Conservation (phyloP, 30 jellyfish, hydroid and myxozoan species). For the Aurelia aurita complex sp. Pacific region DNA sequence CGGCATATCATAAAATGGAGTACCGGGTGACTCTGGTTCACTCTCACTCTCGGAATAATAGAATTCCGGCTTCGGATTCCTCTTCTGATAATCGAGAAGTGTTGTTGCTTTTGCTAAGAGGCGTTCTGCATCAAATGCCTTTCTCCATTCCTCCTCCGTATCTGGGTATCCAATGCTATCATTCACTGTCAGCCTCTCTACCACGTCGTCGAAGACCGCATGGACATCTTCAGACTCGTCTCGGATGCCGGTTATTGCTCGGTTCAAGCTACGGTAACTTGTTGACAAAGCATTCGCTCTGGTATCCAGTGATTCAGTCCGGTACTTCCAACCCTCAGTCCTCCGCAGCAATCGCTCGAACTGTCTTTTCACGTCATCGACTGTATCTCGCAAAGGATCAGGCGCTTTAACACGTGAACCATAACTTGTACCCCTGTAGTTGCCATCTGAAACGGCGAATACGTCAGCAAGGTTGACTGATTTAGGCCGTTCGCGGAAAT, state of each 20-base stretch:
- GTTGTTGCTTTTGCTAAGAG: constrained; percentile 57
- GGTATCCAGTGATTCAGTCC: constrained; percentile 55
- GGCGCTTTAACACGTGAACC: background rate
- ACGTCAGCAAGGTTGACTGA: constrained; percentile 62
- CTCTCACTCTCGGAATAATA: constrained; percentile 73
- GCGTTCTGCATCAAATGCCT: constrained; percentile 44
- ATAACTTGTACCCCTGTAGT: constrained; percentile 4
- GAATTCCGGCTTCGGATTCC: constrained; percentile 55
- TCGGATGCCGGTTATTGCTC: constrained; percentile 53
- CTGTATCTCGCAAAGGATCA: constrained; percentile 52
- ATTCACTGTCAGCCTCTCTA: constrained; percentile 63
- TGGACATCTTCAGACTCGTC: constrained; percentile 68
- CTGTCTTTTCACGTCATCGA: constrained; percentile 47
- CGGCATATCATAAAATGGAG: constrained; percentile 54
- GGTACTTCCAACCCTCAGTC: constrained; percentile 58
- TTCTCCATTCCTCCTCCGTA: constrained; percentile 82
- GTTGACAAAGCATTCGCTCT: constrained; percentile 42
- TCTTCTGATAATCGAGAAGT: constrained; percentile 25
- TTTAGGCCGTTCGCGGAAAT: constrained; percentile 58
- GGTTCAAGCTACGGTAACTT: constrained; percentile 49
- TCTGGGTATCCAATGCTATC: constrained; percentile 67
- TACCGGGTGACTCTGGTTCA: constrained; percentile 57
- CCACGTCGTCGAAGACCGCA: constrained; percentile 48
- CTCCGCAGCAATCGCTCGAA: constrained; percentile 53
- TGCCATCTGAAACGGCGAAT: constrained; percentile 21